A percentile compares a stretch with the other conserved stretches of the same genome.
These are phyloP conservation scores for Petromus typicus DNA, from an alignment of 2,113 vertebrate genomes.

Conservation along the genomic window DNA sequence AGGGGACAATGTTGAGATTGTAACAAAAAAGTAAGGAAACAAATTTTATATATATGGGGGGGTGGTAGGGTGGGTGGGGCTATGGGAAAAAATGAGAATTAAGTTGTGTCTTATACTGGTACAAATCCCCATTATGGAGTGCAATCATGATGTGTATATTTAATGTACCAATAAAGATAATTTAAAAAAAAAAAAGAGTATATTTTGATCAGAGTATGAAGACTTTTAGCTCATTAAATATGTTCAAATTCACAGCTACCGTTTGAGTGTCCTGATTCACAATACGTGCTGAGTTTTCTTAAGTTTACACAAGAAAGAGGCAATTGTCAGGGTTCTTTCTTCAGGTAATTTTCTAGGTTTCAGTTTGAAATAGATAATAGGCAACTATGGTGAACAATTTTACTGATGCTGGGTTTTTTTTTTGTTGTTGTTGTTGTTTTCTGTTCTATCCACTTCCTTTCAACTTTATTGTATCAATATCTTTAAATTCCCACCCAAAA, in stretches of 20 bases:
- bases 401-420: too few species aligned
- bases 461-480: neutral
- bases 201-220: conserved; percentile 17
- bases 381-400: conserved; percentile 7
- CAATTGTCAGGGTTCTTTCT: neutral
- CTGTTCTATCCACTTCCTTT: neutral
- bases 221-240: conserved; percentile 59
- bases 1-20: too few species aligned
- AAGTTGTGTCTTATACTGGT: too few species aligned
- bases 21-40: too few species aligned
- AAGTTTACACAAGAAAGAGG: neutral
- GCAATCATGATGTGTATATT: too few species aligned
- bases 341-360: conserved; percentile 4
- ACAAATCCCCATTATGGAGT: too few species aligned
- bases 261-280: neutral
- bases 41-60: too few species aligned
- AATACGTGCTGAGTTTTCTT: neutral
- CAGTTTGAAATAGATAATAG: conserved; percentile 11
- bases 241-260: conserved; percentile 42
- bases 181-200: too few species aligned
- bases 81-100: too few species aligned
- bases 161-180: too few species aligned
- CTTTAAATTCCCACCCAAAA: neutral
- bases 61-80: too few species aligned
- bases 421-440: too few species aligned